Percentiles rank a stretch among this genome's conserved stretches.
These are phyloP conservation scores for Drosophila takahashii DNA, from an alignment of 1,140 invertebrate genomes.

Conservation along the genomic window DNA sequence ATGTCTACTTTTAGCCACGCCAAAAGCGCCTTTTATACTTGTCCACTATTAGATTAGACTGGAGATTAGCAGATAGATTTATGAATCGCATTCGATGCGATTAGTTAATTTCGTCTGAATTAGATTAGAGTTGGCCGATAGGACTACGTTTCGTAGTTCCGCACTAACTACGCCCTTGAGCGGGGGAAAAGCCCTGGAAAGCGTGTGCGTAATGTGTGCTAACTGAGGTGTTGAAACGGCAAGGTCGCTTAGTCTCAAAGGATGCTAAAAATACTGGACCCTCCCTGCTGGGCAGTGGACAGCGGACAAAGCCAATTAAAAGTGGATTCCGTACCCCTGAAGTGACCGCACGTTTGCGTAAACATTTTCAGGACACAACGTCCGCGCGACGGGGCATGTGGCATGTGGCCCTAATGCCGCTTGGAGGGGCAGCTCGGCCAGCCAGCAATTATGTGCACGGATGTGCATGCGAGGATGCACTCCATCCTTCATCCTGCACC, in stretches of 20 bases:
- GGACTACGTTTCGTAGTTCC: neutral
- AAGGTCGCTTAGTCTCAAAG: slow-evolving; percentile 40
- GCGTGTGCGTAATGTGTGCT: slow-evolving; percentile 36
- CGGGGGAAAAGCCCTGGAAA: slow-evolving; percentile 19
- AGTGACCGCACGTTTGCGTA: slow-evolving; percentile 53
- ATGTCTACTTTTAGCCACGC: slow-evolving; percentile 2
- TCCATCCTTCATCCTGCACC: neutral
- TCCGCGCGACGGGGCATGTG: slow-evolving; percentile 4
- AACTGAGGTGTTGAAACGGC: slow-evolving; percentile 52
- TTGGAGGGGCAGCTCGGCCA: slow-evolving; percentile 51
- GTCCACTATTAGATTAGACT: no score
- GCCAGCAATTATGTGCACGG: slow-evolving; percentile 32
- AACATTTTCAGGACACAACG: slow-evolving; percentile 50
- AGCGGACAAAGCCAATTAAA: slow-evolving; percentile 70
- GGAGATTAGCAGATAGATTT: slow-evolving; percentile 63
- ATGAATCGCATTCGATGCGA: slow-evolving; percentile 44
- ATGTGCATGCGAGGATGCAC: slow-evolving; percentile 16
- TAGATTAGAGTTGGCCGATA: slow-evolving; percentile 40
- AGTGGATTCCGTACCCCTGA: slow-evolving; percentile 57
- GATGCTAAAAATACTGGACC: slow-evolving; percentile 63
- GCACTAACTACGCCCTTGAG: slow-evolving; percentile 6
- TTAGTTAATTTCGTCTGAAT: slow-evolving; percentile 32
- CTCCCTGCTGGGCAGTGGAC: slow-evolving; percentile 10
- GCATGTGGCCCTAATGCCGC: slow-evolving; percentile 50
- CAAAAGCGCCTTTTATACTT: slow-evolving; percentile 38